Conservation (phyloP, 1,140 invertebrate species). For the Plectrocnemia conspersa region DNA sequence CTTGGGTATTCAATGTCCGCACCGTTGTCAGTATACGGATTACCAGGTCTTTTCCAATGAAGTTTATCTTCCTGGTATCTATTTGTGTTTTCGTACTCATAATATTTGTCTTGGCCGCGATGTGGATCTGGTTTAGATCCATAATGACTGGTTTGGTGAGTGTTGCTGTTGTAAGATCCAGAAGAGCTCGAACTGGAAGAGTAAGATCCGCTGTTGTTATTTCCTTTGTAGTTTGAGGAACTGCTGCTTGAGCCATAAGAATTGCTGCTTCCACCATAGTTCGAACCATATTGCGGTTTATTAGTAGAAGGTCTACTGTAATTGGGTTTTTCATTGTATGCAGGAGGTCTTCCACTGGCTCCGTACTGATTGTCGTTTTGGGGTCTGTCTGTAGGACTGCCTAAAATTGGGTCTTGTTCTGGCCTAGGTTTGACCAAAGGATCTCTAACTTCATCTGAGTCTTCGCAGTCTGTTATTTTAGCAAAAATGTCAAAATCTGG, state of each 20-base stretch:
- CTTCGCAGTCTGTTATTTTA: conserved; percentile 49
- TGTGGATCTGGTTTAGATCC: conserved; percentile 15
- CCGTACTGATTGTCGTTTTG: background rate
- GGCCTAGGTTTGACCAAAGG: conserved; percentile 24
- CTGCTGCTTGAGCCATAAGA: background rate
- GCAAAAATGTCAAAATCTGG: conserved; percentile 60
- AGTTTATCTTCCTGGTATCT: conserved; percentile 20
- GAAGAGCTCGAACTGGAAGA: background rate
- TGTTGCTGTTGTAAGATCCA: background rate
- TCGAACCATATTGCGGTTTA: background rate
- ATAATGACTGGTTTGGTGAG: conserved; percentile 3
- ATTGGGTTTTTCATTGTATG: background rate
- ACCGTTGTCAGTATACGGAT: conserved; percentile 15
- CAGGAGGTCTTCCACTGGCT: background rate
- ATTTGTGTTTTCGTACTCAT: conserved; percentile 18
- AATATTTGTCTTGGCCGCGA: conserved; percentile 17
- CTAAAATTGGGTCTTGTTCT: conserved; percentile 19
- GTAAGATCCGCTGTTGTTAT: background rate
- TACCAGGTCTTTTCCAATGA: conserved; percentile 25
- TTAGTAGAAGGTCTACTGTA: background rate
- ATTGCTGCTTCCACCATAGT: background rate
- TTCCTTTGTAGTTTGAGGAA: background rate
- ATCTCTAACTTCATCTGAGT: conserved; percentile 26
- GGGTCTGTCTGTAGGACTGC: background rate
- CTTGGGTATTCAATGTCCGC: conserved; percentile 12